Evolutionary conservation across 92 coral and sea anemone genomes (phyloP).

Genomic region (Zoanthus solanderi): DNA sequence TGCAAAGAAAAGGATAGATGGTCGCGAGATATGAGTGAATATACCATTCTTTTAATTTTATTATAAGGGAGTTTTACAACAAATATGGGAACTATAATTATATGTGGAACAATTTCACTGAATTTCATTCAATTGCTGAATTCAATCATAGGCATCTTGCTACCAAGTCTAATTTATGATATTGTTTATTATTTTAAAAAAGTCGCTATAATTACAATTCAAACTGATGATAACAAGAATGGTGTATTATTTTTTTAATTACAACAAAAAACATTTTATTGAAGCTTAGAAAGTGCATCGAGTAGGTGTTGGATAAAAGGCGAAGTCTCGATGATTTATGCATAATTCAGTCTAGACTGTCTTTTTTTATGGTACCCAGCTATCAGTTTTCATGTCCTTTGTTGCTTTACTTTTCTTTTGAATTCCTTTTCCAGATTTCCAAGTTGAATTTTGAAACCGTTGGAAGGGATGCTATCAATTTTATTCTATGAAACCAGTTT

Average conservation of each 20-base stretch:
- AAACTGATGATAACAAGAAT: neutral
- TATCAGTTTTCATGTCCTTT: too few relatives aligned
- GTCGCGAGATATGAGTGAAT: neutral
- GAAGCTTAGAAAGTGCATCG: neutral
- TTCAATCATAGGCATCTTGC: neutral
- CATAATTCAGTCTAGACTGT: too few relatives aligned
- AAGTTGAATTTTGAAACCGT: neutral
- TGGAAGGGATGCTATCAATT: too few relatives aligned
- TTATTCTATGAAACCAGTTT: too few relatives aligned
- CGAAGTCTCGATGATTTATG: too few relatives aligned
- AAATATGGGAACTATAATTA: neutral
- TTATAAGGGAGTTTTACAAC: neutral
- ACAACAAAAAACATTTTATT: neutral
- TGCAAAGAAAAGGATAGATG: neutral
- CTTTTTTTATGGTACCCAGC: too few relatives aligned
- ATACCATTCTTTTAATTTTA: neutral
- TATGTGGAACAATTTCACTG: neutral
- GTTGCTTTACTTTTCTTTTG: too few relatives aligned
- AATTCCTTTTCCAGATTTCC: neutral
- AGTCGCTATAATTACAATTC: neutral
- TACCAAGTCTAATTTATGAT: neutral
- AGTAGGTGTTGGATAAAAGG: too few relatives aligned
- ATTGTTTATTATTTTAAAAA: neutral
- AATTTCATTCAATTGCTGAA: neutral
- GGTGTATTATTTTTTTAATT: neutral